A percentile compares a stretch with the other conserved stretches of the same genome.
These are phyloP conservation scores for Barypeithes pellucidus DNA, from an alignment of 2,888 invertebrate species.

Conservation along the genomic window DNA sequence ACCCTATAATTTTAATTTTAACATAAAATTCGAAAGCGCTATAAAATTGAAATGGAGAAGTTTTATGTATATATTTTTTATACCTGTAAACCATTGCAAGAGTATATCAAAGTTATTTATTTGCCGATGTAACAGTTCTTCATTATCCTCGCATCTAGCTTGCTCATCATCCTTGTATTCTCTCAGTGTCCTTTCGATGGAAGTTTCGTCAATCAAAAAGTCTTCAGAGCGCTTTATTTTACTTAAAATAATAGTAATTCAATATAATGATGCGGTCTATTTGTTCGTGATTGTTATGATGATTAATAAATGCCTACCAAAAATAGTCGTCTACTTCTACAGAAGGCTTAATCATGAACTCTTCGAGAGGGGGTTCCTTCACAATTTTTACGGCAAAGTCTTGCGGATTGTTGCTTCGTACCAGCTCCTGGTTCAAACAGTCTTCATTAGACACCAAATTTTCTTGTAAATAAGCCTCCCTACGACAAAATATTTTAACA, in stretches of 20 bases:
- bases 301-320: conserved; percentile 41
- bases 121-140: conserved; percentile 36
- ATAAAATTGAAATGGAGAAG: too few species aligned
- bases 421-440: not conserved
- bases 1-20: too few species aligned
- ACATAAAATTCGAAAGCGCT: too few species aligned
- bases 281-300: too few species aligned
- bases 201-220: conserved; percentile 36
- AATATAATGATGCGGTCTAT: too few species aligned
- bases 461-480: conserved; percentile 29
- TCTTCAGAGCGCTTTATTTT: conserved; percentile 36
- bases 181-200: conserved; percentile 31
- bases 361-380: conserved; percentile 4
- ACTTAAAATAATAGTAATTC: conserved; percentile 10
- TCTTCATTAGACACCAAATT: conserved; percentile 8
- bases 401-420: conserved; percentile 38
- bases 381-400: conserved; percentile 40
- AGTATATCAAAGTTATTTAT: conserved; percentile 37
- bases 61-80: too few species aligned
- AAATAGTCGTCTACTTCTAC: conserved; percentile 39
- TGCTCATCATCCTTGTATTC: conserved; percentile 24
- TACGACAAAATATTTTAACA: not conserved
- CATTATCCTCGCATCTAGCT: conserved; percentile 22
- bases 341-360: conserved; percentile 34
- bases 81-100: conserved; percentile 57